Percentiles rank a stretch among this genome's conserved stretches.
Conservation (phyloP, 1,140 invertebrate species). For the Notospermus geniculatus region DNA sequence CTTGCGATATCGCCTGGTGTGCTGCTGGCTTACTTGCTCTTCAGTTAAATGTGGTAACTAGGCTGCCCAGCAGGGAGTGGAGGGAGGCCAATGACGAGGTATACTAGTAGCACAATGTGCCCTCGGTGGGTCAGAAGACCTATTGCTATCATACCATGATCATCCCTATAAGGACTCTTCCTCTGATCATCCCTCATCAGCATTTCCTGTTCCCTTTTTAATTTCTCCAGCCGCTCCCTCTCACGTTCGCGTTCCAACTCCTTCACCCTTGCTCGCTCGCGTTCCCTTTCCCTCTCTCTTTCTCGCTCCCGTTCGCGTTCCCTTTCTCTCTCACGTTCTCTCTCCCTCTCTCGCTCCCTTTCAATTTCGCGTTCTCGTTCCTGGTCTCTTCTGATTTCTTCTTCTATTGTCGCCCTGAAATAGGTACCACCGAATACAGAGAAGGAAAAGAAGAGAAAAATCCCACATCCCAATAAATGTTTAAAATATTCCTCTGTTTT, state of each 20-base stretch:
- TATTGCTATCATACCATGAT: neutral
- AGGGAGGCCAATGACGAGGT: neutral
- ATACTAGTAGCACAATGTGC: slow-evolving; percentile 5
- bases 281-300: slow-evolving; percentile 23
- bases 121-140: neutral
- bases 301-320: slow-evolving; percentile 29
- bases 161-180: too few species aligned
- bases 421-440: too few species aligned
- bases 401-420: slow-evolving; percentile 16
- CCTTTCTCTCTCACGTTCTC: slow-evolving; percentile 22
- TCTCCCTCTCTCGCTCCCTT: slow-evolving; percentile 33
- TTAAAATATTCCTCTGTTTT: too few species aligned
- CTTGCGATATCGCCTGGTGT: too few species aligned
- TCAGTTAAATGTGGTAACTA: neutral
- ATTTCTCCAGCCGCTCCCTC: neutral
- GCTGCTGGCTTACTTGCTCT: too few species aligned
- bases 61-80: slow-evolving; percentile 6
- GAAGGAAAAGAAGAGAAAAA: too few species aligned
- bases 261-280: slow-evolving; percentile 18
- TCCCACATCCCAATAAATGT: too few species aligned
- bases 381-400: slow-evolving; percentile 16
- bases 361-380: slow-evolving; percentile 27
- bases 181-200: slow-evolving; percentile 5
- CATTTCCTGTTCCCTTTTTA: neutral
- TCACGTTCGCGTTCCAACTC: slow-evolving; percentile 9